A percentile compares a stretch with the other conserved stretches of the same genome.
These are phyloP conservation scores for Phrixothrix hirtus DNA, from an alignment of 2,888 invertebrate genomes.

Conservation along the genomic window DNA sequence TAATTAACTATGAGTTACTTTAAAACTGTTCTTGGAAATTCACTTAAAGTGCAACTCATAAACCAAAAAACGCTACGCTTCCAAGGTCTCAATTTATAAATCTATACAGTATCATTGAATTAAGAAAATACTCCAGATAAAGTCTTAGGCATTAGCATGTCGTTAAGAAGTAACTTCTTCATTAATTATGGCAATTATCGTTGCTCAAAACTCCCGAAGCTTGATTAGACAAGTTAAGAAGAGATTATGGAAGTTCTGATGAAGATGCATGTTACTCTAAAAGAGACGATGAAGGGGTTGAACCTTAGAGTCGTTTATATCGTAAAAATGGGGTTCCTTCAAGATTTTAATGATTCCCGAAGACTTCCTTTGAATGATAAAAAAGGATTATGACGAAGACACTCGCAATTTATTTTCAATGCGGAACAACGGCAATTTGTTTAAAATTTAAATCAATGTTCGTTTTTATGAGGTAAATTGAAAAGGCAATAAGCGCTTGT, in stretches of 20 bases:
- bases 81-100: no score
- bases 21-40: no score
- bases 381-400: constrained; percentile 20
- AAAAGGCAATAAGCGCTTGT: no score
- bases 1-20: no score
- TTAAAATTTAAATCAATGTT: constrained; percentile 12
- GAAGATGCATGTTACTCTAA: constrained; percentile 28
- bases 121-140: not conserved
- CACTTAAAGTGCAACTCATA: no score
- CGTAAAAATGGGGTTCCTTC: constrained; percentile 16
- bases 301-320: constrained; percentile 16
- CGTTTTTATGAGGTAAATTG: not conserved
- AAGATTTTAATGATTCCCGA: constrained; percentile 19
- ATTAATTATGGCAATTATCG: constrained; percentile 41
- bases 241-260: constrained; percentile 34
- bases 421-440: constrained; percentile 6
- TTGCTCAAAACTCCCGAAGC: constrained; percentile 34
- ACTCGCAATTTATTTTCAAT: constrained; percentile 16
- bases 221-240: constrained; percentile 36
- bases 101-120: not conserved
- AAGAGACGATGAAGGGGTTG: constrained; percentile 18
- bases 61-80: no score
- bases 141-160: constrained; percentile 35
- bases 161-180: constrained; percentile 38
- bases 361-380: constrained; percentile 11